These are phyloP conservation scores for Mormyrus lacerda DNA, from an alignment of 2,113 vertebrate genomes.

Conservation along the genomic window DNA sequence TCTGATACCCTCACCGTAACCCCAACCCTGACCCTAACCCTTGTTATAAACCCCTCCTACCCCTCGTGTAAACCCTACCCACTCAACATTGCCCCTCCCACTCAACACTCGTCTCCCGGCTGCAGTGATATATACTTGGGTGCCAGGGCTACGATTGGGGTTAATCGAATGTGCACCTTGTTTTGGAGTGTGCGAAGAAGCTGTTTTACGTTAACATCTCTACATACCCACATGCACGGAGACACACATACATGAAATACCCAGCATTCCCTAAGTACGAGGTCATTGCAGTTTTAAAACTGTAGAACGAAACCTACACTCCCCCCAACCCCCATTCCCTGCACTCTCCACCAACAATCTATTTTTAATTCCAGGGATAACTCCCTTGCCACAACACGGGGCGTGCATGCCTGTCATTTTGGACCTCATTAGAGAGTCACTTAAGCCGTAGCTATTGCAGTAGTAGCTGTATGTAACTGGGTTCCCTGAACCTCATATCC, in stretches of 20 bases:
- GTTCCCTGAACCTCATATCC: slow-evolving; percentile 19
- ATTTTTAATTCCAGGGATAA: slow-evolving; percentile 61
- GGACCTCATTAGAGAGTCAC: slow-evolving; percentile 61
- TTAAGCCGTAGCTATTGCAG: slow-evolving; percentile 50
- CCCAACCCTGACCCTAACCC: too few relatives aligned
- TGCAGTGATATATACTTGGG: too few relatives aligned
- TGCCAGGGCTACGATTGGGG: not conserved
- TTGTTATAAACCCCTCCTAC: too few relatives aligned
- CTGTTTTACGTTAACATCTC: not conserved
- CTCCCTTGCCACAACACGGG: slow-evolving; percentile 52
- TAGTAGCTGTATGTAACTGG: slow-evolving; percentile 43
- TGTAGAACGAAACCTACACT: slow-evolving; percentile 44
- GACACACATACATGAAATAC: slow-evolving; percentile 12
- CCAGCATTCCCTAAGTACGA: slow-evolving; percentile 45
- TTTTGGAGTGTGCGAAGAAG: slow-evolving; percentile 3
- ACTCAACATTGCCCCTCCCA: too few relatives aligned
- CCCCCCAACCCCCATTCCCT: slow-evolving; percentile 33
- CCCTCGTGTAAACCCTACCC: too few relatives aligned
- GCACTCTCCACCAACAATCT: slow-evolving; percentile 46
- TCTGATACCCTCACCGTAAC: too few relatives aligned
- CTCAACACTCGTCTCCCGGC: too few relatives aligned
- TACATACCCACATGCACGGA: not conserved
- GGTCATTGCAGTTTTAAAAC: slow-evolving; percentile 47
- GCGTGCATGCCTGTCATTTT: slow-evolving; percentile 56
- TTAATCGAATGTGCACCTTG: not conserved